A percentile compares a stretch with the other conserved stretches of the same genome.
These are phyloP conservation scores for Schizaphis graminum DNA, from an alignment of 2,888 invertebrate species.

Conservation along the genomic window DNA sequence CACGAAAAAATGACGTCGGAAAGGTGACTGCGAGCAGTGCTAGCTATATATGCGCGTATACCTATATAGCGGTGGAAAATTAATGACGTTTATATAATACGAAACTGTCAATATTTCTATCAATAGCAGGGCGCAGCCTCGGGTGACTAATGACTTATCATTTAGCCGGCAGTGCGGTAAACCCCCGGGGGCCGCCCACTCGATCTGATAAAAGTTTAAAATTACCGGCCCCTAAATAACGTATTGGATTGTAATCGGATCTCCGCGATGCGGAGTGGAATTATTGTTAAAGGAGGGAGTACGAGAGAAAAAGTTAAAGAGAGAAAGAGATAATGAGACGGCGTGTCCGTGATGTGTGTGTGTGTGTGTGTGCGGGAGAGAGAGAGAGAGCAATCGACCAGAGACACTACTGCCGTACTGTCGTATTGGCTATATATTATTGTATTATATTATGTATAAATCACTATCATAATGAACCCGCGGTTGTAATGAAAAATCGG, in stretches of 20 bases:
- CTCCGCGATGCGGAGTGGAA: conserved; percentile 11
- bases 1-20: conserved; percentile 17
- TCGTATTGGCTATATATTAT: background rate
- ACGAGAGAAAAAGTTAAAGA: background rate
- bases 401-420: background rate
- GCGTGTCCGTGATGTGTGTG: too few relatives aligned
- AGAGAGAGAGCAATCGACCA: background rate
- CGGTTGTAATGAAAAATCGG: background rate
- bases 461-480: background rate
- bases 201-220: conserved; percentile 63
- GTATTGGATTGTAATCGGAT: conserved; percentile 60
- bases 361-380: too few relatives aligned
- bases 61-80: conserved; percentile 39
- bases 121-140: conserved; percentile 56
- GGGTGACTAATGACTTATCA: conserved; percentile 62
- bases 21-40: conserved; percentile 29
- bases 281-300: background rate
- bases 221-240: conserved; percentile 41
- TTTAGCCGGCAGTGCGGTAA: conserved; percentile 52
- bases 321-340: background rate
- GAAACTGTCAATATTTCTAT: conserved; percentile 63
- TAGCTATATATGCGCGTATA: background rate
- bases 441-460: background rate
- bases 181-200: conserved; percentile 64
- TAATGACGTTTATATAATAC: conserved; percentile 59